Evolutionary conservation across 2,113 vertebrate genomes (phyloP), one percentile per base, ranked within the genome.

Genomic region (Thunnus thynnus): DNA sequence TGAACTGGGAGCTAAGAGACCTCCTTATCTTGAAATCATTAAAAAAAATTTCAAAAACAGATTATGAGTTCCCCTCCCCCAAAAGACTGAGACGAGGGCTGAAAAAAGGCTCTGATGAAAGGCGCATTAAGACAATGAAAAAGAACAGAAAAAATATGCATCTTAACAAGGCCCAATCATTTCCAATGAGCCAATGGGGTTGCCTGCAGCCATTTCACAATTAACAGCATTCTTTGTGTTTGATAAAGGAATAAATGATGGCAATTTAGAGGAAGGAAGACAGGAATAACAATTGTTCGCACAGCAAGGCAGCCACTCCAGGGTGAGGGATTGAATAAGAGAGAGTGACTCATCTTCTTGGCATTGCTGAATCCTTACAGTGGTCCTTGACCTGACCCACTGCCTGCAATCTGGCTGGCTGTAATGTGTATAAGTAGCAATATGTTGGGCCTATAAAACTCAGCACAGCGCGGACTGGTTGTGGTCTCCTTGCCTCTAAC

Each of bases 211-310:
- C 76, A 80, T 89, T 88, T 90, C 52, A 86, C 82, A 93, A 93
- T 89, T 88, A 94, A 89, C 70, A 80, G 73, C 78, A 78, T 82
- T 85, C 81, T 88, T 84, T 88, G 61, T 93, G 70, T 89, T 90
- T 86, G 83, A 91, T 90, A 85, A 85, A 84, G 58, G 76, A 76
- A 80, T 82, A 85, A 90, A 92, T 90, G 87, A 89, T 89, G 82
- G 88, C 78, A 88, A 78, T 94, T 87, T 89, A 74, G 72, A 83
- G 25, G 55, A 81, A 72, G 63, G 51, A 75, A 85, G 82, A 78
- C 63, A 61, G 72, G 76, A 81, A 78, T 86, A 79, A 88, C 71
- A 78, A 86, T 47, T 87, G 62, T 65, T 80, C 47, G 70, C 72
- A 60, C n/a, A 69, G 78, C 80, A 47, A 56, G 47, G 41, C 69